Base-by-base conservation (phyloP, 2,797 vertebrate species). In the Cyprinella venusta region DNA sequence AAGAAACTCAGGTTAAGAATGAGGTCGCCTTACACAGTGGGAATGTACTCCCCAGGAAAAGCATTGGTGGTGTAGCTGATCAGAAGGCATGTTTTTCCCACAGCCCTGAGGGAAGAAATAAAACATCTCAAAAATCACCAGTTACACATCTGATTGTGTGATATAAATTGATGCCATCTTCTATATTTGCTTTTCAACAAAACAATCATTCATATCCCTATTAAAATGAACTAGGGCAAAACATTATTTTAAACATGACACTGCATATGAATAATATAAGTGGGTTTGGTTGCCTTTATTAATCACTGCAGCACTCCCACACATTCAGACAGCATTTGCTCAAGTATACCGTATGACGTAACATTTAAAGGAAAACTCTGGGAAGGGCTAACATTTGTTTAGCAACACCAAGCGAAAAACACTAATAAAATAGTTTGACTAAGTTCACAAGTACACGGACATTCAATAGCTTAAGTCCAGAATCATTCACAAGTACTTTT, bases 61-160 rank as follows among this genome's bases (percentile, higher is more conserved):
- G 98, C 98, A 92, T 99, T 99, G 93, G 98, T 99, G 18, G 98
- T 99, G 87, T 99, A 99, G 92, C 98, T 99, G 96, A 99, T 99
- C 91, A 99, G 97, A 79, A 99, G 96, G 90, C 98, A 99, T 92
- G 98, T 99, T 93, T 99, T 99, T 95, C 98, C 98, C 91, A 99
- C 98, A 91, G 98, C 98, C 89, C 97, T 98, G 90, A 78, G 90
- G 85, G 89, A 65, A 30, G 61, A 40, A 38, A 72, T 48, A 15
- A 38, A 64, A 13, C 30, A 36, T 8, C 54, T 76, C 63, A 77
- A 15, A 80, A 3, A 71, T 24, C 45, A 75, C 68, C 45, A 48
- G 1, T 15, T 48, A 48, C 45, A 48, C 13, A 15, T 48, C 45
- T 15, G 45, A 48, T 48, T 48, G 4, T 15, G 4, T 15, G 45